Base-by-base conservation (phyloP, 1,140 invertebrate genomes). In the Drosophila sturtevanti region DNA sequence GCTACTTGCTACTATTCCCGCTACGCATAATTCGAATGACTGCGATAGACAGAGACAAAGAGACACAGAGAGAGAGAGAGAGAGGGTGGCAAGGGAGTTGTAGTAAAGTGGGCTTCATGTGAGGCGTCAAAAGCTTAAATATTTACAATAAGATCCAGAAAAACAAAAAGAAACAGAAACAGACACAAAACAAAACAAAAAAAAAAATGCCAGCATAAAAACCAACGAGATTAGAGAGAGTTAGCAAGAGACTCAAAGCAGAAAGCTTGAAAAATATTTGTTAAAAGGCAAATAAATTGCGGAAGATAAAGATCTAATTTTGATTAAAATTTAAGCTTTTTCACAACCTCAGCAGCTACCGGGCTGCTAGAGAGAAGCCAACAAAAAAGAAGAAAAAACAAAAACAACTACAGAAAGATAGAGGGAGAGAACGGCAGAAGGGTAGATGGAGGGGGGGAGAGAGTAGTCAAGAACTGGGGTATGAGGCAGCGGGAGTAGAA, bases 241-340 rank as follows among this genome's bases (percentile, higher is more conserved):
- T 59, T 65, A 79, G 76, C 67, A 71, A 77, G 51, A 63, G 55
- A n/a, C n/a, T 51, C 31, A 66, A 31, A 16, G 35, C 34, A 66
- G 64, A 79, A 68, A 86, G 79, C 65, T 80, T 80, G 65, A 80
- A 85, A 74, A 86, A 87, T 81, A 87, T 87, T 87, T 87, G 82
- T 87, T 85, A 81, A 86, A 86, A 75, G 72, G 71, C 81, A 86
- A 86, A 86, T 86, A 86, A 86, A 81, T 86, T 84, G 84, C 84
- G 52, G 69, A 51, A 74, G 84, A 89, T 89, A 89, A 89, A 74
- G 80, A 89, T 89, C 84, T 84, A 84, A 84, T 89, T 89, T 89
- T 89, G 85, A 89, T 89, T 89, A 89, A 89, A 89, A 89, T 89
- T 89, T 89, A 89, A 89, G 84, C 84, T 89, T 89, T 89, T 89